Conservation (phyloP, 2,888 invertebrate genomes). For the Brachypalpus laphriformis region DNA sequence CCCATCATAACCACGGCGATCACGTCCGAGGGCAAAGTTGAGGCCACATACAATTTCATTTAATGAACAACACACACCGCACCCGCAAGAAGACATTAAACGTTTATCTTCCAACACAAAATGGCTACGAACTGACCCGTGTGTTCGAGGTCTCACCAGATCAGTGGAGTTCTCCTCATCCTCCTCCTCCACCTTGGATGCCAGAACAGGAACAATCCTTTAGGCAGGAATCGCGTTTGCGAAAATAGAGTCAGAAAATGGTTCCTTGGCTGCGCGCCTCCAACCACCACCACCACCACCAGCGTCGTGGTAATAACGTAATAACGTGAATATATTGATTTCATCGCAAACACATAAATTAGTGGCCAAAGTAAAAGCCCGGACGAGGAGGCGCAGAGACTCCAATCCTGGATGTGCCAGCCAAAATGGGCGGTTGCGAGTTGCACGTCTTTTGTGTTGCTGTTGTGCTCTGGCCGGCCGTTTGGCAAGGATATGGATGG, state of each 20-base stretch:
- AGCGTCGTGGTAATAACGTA: constrained; percentile 65
- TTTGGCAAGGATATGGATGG: constrained; percentile 55
- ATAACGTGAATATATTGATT: constrained; percentile 75
- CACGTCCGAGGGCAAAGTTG: constrained; percentile 60
- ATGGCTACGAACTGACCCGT: constrained; percentile 60
- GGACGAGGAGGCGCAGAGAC: constrained; percentile 50
- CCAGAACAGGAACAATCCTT: constrained; percentile 38
- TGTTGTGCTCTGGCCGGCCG: constrained; percentile 13
- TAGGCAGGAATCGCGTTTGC: constrained; percentile 34
- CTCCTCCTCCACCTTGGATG: constrained; percentile 4
- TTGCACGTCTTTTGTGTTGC: constrained; percentile 52
- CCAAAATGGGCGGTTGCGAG: constrained; percentile 63
- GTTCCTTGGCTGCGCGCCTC: background rate
- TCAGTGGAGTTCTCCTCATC: background rate
- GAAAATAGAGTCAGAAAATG: constrained; percentile 42
- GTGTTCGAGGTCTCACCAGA: constrained; percentile 35
- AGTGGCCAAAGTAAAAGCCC: constrained; percentile 70
- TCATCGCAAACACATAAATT: constrained; percentile 76
- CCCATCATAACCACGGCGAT: background rate
- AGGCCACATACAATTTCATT: constrained; percentile 60
- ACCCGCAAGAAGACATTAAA: constrained; percentile 56
- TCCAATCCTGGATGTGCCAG: constrained; percentile 38
- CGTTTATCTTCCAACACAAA: constrained; percentile 62
- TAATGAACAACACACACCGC: constrained; percentile 64
- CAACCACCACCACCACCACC: background rate